phyloP scores from a whole-genome alignment of 2,113 vertebrate species.

The Bubo bubo region DNA sequence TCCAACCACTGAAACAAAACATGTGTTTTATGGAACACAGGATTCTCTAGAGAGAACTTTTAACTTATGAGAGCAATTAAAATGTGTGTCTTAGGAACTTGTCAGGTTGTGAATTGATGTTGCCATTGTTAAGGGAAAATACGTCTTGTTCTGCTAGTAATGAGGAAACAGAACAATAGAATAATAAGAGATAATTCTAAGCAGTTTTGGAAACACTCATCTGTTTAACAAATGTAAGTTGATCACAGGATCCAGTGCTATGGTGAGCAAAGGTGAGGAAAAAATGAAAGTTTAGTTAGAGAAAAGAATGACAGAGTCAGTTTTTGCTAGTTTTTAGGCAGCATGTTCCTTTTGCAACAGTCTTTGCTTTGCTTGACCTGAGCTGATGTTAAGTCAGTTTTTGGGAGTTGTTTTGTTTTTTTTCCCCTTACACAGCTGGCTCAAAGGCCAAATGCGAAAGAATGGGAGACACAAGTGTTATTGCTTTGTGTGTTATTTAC shows the following conservation, averaged over 20 bases:
- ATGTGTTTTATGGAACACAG: neutral
- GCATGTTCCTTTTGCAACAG: neutral
- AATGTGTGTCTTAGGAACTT: neutral
- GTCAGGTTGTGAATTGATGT: neutral
- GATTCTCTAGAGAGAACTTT: neutral
- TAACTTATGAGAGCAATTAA: conserved; percentile 6
- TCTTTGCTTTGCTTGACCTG: too few species aligned
- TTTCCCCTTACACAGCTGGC: neutral
- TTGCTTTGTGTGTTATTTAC: neutral
- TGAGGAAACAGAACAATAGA: neutral
- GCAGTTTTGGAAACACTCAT: neutral
- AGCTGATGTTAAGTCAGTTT: neutral
- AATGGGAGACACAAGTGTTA: neutral
- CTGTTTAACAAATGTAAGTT: neutral
- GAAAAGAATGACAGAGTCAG: neutral
- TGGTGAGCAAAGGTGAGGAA: neutral
- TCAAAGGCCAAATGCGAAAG: neutral
- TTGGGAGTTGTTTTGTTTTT: neutral
- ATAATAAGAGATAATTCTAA: neutral
- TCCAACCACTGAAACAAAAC: neutral
- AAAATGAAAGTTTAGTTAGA: neutral
- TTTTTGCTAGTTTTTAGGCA: neutral
- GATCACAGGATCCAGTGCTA: neutral
- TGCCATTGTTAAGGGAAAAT: neutral
- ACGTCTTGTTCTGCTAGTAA: neutral